A percentile compares a stretch with the other conserved stretches of the same genome.
These are phyloP conservation scores for Clostera curtula DNA, from an alignment of 2,888 invertebrate genomes.

Conservation along the genomic window DNA sequence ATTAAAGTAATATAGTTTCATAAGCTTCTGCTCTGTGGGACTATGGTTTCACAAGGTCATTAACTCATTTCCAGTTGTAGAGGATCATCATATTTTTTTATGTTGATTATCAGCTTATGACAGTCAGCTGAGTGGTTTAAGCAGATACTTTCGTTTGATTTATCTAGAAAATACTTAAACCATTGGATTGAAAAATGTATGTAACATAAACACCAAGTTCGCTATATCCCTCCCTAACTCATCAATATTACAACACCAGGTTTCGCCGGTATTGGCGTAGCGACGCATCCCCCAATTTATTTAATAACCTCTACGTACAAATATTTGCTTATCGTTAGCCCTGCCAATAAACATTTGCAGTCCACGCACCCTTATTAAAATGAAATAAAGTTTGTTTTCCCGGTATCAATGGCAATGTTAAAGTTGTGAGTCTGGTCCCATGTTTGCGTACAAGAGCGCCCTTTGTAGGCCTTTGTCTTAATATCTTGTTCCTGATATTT, in stretches of 20 bases:
- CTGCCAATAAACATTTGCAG: constrained; percentile 10
- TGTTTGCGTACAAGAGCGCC: constrained; percentile 13
- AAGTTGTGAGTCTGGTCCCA: constrained; percentile 6
- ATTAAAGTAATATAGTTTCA: too few species aligned
- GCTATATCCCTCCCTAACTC: not conserved
- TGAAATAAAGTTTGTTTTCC: constrained; percentile 9
- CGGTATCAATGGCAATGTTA: not conserved
- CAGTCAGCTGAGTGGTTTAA: too few species aligned
- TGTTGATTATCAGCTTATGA: too few species aligned
- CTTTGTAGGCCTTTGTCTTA: constrained; percentile 17
- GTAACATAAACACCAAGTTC: too few species aligned
- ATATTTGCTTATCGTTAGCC: constrained; percentile 56
- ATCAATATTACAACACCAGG: constrained; percentile 1
- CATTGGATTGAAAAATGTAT: too few species aligned
- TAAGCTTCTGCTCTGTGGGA: too few species aligned
- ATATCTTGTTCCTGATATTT: constrained; percentile 23
- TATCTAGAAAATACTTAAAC: too few species aligned
- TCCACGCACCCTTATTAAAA: constrained; percentile 9
- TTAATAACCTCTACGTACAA: constrained; percentile 43
- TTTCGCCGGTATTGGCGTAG: constrained; percentile 28
- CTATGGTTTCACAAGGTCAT: too few species aligned
- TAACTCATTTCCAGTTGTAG: too few species aligned
- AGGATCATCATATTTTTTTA: too few species aligned
- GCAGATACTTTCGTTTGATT: too few species aligned
- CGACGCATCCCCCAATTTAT: constrained; percentile 41